These are phyloP conservation scores for Acanthurus leucopareius DNA, from an alignment of 2,797 vertebrate genomes.

Conservation along the genomic window DNA sequence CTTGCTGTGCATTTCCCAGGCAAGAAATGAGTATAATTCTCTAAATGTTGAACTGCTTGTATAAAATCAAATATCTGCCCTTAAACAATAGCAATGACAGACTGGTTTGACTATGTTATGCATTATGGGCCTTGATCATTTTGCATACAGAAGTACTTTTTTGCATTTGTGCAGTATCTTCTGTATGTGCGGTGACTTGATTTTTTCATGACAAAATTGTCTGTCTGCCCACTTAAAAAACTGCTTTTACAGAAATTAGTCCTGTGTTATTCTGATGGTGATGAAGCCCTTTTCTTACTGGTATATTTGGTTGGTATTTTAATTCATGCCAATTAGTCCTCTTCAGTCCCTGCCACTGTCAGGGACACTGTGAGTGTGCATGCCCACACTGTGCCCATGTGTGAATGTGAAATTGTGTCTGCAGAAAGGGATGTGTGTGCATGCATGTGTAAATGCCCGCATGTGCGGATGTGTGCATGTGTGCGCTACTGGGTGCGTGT, in stretches of 20 bases:
- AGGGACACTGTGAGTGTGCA: not conserved
- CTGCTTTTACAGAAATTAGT: conserved; percentile 32
- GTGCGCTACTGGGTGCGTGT: conserved; percentile 23
- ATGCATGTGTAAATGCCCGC: conserved; percentile 19
- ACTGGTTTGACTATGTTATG: not conserved
- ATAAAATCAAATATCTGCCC: conserved; percentile 8
- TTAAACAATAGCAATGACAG: not conserved
- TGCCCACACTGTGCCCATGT: conserved; percentile 34
- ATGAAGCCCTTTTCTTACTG: conserved; percentile 45
- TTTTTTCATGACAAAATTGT: conserved; percentile 31
- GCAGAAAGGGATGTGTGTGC: conserved; percentile 40
- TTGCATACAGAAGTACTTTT: not conserved
- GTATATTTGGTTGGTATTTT: conserved; percentile 40
- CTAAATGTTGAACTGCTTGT: not conserved
- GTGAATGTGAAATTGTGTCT: conserved; percentile 33
- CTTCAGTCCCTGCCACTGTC: conserved; percentile 37
- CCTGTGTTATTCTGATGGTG: conserved; percentile 19
- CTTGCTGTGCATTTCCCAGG: too few species aligned
- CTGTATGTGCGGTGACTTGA: not conserved
- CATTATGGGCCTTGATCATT: too few species aligned
- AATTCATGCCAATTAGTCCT: conserved; percentile 68
- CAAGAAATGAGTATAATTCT: too few species aligned
- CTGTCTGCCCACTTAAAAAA: conserved; percentile 19
- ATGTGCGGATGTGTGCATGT: conserved; percentile 12
- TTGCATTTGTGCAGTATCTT: conserved; percentile 4